Percentiles rank a stretch among this genome's conserved stretches.
Conservation (phyloP, 1,140 invertebrate species). For the Berghia stephanieae region DNA sequence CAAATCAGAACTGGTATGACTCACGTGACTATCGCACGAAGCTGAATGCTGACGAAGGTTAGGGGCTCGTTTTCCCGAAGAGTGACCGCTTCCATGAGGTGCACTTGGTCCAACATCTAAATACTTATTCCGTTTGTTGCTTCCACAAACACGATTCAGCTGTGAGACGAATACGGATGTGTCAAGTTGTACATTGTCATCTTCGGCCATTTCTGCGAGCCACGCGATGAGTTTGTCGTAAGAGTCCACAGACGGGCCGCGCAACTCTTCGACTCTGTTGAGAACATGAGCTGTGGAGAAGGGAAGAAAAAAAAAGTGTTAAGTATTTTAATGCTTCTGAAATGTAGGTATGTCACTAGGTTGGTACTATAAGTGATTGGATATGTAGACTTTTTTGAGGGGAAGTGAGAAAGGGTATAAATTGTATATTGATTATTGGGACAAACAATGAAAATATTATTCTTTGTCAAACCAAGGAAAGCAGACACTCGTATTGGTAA, state of each 20-base stretch:
- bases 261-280: slow-evolving; percentile 38
- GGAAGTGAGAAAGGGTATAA: slow-evolving; percentile 3
- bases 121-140: slow-evolving; percentile 17
- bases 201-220: slow-evolving; percentile 49
- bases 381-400: neutral
- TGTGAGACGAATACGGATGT: slow-evolving; percentile 43
- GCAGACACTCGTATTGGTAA: too few species aligned
- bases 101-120: neutral
- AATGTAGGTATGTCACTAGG: neutral
- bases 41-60: slow-evolving; percentile 37
- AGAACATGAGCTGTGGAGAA: slow-evolving; percentile 38
- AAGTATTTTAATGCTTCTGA: neutral
- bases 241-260: slow-evolving; percentile 42
- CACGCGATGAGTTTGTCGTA: slow-evolving; percentile 53
- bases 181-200: slow-evolving; percentile 42
- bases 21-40: slow-evolving; percentile 36
- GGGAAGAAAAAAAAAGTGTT: neutral
- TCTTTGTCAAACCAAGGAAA: too few species aligned
- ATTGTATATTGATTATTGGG: too few species aligned
- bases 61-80: neutral
- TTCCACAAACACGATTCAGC: slow-evolving; percentile 36
- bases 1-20: slow-evolving; percentile 3
- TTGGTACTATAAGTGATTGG: too few species aligned
- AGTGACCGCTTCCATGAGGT: neutral
- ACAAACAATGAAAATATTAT: too few species aligned